These are phyloP conservation scores for Biston stratarius DNA, from an alignment of 2,888 invertebrate genomes.

Conservation along the genomic window DNA sequence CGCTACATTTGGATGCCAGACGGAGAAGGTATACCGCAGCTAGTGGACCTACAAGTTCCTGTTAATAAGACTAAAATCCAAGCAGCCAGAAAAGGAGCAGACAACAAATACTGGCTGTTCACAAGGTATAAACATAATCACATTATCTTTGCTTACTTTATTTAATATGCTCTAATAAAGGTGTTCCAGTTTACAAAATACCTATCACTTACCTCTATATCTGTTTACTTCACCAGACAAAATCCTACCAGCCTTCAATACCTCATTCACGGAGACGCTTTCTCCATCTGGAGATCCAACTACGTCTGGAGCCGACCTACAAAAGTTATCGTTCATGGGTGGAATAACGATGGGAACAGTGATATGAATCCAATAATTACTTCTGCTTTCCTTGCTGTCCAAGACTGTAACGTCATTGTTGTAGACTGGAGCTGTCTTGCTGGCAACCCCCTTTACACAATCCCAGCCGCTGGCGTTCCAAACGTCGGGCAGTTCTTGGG, in stretches of 20 bases:
- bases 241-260: slow-evolving; percentile 64
- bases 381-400: slow-evolving; percentile 62
- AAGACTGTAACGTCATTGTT: slow-evolving; percentile 72
- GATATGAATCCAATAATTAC: slow-evolving; percentile 60
- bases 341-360: slow-evolving; percentile 65
- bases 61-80: slow-evolving; percentile 49
- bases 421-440: slow-evolving; percentile 72
- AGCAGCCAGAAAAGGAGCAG: slow-evolving; percentile 66
- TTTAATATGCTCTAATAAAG: not conserved
- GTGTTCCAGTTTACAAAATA: no score
- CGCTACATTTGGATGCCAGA: no score
- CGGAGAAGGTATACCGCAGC: slow-evolving; percentile 64
- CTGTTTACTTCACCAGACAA: no score
- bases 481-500: slow-evolving; percentile 69
- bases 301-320: slow-evolving; percentile 57
- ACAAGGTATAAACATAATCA: slow-evolving; percentile 58
- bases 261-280: slow-evolving; percentile 60
- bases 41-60: slow-evolving; percentile 69
- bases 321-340: slow-evolving; percentile 71
- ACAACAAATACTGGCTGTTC: slow-evolving; percentile 72
- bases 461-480: slow-evolving; percentile 67
- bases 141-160: not conserved
- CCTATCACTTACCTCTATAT: no score
- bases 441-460: slow-evolving; percentile 54
- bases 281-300: slow-evolving; percentile 60